Percentiles rank a stretch among this genome's conserved stretches.
These are phyloP conservation scores for Scopus umbretta DNA, from an alignment of 2,113 vertebrate species.

Conservation along the genomic window DNA sequence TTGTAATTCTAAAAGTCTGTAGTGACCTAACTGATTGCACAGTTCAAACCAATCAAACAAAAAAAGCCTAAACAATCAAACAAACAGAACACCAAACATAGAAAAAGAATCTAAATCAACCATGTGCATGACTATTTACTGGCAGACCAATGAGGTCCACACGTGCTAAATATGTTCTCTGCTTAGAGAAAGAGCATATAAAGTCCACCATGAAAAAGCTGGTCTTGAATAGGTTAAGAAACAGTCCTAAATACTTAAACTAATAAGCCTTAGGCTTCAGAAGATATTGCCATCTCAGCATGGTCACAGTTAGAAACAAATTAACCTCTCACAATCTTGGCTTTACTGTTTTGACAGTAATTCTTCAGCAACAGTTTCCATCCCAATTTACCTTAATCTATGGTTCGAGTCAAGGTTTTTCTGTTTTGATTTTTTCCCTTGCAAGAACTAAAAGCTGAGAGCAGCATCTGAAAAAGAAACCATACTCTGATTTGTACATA, in stretches of 20 bases:
- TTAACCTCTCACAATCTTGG: background rate
- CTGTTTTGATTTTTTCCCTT: background rate
- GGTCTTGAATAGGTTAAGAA: background rate
- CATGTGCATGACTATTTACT: background rate
- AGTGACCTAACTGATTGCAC: background rate
- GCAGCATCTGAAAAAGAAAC: slow-evolving; percentile 4
- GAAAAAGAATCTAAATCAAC: background rate
- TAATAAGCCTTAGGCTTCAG: background rate
- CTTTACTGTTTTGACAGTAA: slow-evolving; percentile 7
- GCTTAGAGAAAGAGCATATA: background rate
- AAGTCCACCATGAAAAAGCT: background rate
- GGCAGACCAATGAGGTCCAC: background rate
- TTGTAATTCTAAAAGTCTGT: background rate
- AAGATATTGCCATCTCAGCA: background rate
- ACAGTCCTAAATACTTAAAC: background rate
- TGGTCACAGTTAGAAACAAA: background rate
- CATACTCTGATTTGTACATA: background rate
- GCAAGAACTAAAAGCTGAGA: background rate
- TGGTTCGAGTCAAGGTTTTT: background rate
- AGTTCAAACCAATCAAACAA: background rate
- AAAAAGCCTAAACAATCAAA: background rate
- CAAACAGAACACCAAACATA: background rate
- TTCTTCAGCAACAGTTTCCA: background rate
- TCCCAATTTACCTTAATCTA: background rate
- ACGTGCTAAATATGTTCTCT: background rate